phyloP scores from a whole-genome alignment of 2,888 invertebrate genomes.

The Leptopterna dolabrata region DNA sequence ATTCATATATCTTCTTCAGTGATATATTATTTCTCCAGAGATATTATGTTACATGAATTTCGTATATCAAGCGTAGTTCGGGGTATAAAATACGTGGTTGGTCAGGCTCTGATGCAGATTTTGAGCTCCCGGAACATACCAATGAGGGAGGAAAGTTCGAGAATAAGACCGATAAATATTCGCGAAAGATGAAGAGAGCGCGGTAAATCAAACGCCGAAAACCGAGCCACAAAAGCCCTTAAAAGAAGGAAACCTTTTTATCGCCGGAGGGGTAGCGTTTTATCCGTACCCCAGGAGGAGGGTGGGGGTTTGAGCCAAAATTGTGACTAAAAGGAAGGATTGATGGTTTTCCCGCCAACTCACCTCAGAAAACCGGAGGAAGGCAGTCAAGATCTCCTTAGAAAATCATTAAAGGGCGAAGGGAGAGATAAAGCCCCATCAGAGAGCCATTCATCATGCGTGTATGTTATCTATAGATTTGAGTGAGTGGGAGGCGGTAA shows the following conservation, averaged over 20 bases:
- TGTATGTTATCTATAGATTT: neutral
- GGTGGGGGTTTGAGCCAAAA: neutral
- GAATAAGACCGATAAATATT: neutral
- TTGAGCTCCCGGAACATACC: neutral
- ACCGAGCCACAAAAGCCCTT: slow-evolving; percentile 9
- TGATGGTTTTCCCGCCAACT: neutral
- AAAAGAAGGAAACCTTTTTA: slow-evolving; percentile 23
- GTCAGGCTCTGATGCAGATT: too few relatives aligned
- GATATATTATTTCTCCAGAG: too few relatives aligned
- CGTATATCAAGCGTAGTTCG: too few relatives aligned
- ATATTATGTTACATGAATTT: too few relatives aligned
- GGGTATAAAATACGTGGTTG: too few relatives aligned
- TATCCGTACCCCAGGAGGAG: neutral
- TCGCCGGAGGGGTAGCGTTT: neutral
- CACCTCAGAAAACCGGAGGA: neutral
- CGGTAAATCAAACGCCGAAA: slow-evolving; percentile 31
- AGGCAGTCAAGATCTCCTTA: slow-evolving; percentile 24
- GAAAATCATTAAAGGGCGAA: slow-evolving; percentile 28
- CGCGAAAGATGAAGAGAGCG: neutral
- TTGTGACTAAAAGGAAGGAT: neutral
- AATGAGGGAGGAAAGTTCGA: neutral
- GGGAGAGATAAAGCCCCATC: slow-evolving; percentile 16
- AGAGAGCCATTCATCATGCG: slow-evolving; percentile 18
- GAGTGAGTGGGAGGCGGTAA: neutral
- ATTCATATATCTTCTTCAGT: too few relatives aligned